These are phyloP conservation scores for Diglossa cyanea DNA, from an alignment of 2,797 vertebrate genomes.

Conservation along the genomic window DNA sequence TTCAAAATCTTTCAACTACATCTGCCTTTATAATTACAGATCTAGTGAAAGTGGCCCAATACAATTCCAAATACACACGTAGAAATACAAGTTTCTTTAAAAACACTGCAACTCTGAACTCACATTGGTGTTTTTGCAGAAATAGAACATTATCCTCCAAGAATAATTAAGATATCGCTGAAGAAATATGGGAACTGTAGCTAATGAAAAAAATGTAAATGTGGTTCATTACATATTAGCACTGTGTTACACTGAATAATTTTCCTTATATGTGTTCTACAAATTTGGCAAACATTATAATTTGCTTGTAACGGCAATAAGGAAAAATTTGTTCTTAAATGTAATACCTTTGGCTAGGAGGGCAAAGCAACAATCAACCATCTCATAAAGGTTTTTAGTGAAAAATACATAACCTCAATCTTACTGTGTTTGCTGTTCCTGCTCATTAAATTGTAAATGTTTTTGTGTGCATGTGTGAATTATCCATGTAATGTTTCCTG, in stretches of 20 bases:
- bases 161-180: slow-evolving; percentile 31
- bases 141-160: not conserved
- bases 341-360: slow-evolving; percentile 49
- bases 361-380: not conserved
- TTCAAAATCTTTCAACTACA: not conserved
- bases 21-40: not conserved
- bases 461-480: slow-evolving; percentile 21
- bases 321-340: slow-evolving; percentile 62
- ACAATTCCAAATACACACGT: not conserved
- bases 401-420: slow-evolving; percentile 36
- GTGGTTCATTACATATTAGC: slow-evolving; percentile 36
- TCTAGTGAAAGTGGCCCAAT: not conserved
- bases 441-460: slow-evolving; percentile 30
- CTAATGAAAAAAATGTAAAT: slow-evolving; percentile 76
- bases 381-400: slow-evolving; percentile 9
- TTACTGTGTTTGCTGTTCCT: slow-evolving; percentile 18
- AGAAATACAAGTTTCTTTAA: not conserved
- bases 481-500: slow-evolving; percentile 18
- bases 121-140: not conserved
- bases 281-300: slow-evolving; percentile 58
- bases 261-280: slow-evolving; percentile 28
- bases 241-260: slow-evolving; percentile 50
- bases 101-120: not conserved
- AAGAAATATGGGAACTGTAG: slow-evolving; percentile 55
- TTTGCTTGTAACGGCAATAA: slow-evolving; percentile 54